Base-by-base conservation (phyloP, 2,888 invertebrate species). In the Flabesymbios commensalis region DNA sequence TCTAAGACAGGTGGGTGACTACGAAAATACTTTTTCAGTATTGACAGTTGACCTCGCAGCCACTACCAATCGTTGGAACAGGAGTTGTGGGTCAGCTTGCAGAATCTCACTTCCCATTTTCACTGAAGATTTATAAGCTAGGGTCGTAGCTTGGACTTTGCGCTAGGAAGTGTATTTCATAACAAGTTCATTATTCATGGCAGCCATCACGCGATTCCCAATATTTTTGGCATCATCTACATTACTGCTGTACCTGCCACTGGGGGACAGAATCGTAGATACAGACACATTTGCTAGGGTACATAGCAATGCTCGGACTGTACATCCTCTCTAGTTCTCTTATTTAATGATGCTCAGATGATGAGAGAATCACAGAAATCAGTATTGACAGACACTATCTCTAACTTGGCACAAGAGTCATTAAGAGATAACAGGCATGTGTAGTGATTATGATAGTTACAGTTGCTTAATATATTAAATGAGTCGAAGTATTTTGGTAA, bases 21-120 rank as follows among this genome's bases (percentile, higher is more conserved):
- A 57, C 14, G 33, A 31, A 41, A 73, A 71, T 1, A 68, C n/a
- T 14, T 61, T 56, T 31, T 43, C 33, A 26, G 64, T 53, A 5
- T 67, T 58, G 2, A 31, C 3, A 3, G n/a, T n/a, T n/a, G n/a
- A n/a, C n/a, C n/a, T n/a, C n/a, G n/a, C 57, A 26, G 58, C 71
- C n/a, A 61, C 57, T 7, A 61, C 32, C 10, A 71, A 52, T 14
- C 70, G 28, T 51, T 73, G 72, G 51, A 72, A 72, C 5, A 72
- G 33, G 0, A 70, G 61, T 31, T 69, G 65, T 17, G 71, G 65
- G 51, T 72, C 72, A 7, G 69, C 53, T 14, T 64, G 22, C 7
- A 71, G 32, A 26, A 31, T 28, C 10, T 69, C 66, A 3, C n/a
- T 48, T 57, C n/a, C 57, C 17, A 63, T 33, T 32, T 63, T 62